Conservation (phyloP, 2,797 vertebrate species). For the Tinamus major region DNA sequence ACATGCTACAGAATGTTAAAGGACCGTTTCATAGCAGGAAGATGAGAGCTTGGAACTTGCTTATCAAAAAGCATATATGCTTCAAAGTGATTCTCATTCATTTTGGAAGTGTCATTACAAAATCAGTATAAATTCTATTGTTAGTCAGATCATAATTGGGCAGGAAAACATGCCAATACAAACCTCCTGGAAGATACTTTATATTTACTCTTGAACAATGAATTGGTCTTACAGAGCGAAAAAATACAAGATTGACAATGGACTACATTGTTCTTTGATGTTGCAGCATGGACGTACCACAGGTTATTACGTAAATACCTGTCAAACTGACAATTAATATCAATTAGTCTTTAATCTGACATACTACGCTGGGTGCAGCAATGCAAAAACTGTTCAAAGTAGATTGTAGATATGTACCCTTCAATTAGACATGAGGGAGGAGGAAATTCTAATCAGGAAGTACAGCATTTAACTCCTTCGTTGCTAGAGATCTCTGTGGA, state of each 20-base stretch:
- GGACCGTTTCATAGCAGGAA: slow-evolving; percentile 61
- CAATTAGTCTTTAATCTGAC: slow-evolving; percentile 67
- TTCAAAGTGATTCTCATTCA: slow-evolving; percentile 76
- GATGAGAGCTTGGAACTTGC: slow-evolving; percentile 70
- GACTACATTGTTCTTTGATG: slow-evolving; percentile 78
- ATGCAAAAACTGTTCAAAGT: slow-evolving; percentile 45
- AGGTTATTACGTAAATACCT: slow-evolving; percentile 55
- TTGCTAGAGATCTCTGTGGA: background rate
- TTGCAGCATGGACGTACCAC: slow-evolving; percentile 46
- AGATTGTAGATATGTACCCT: slow-evolving; percentile 47
- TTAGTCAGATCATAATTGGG: slow-evolving; percentile 70
- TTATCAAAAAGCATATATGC: slow-evolving; percentile 54
- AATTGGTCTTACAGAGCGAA: slow-evolving; percentile 69
- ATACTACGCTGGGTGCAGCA: slow-evolving; percentile 48
- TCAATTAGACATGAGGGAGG: slow-evolving; percentile 49
- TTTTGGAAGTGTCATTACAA: slow-evolving; percentile 76
- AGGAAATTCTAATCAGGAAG: slow-evolving; percentile 50
- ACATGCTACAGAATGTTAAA: slow-evolving; percentile 54
- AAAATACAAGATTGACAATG: slow-evolving; percentile 69
- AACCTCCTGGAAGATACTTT: slow-evolving; percentile 70
- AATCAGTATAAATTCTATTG: slow-evolving; percentile 71
- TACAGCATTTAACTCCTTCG: slow-evolving; percentile 48
- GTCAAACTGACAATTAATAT: slow-evolving; percentile 73
- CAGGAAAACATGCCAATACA: slow-evolving; percentile 69
- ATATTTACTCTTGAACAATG: slow-evolving; percentile 79